Conservation (phyloP, 2,888 invertebrate species). For the Monochamus alternatus region DNA sequence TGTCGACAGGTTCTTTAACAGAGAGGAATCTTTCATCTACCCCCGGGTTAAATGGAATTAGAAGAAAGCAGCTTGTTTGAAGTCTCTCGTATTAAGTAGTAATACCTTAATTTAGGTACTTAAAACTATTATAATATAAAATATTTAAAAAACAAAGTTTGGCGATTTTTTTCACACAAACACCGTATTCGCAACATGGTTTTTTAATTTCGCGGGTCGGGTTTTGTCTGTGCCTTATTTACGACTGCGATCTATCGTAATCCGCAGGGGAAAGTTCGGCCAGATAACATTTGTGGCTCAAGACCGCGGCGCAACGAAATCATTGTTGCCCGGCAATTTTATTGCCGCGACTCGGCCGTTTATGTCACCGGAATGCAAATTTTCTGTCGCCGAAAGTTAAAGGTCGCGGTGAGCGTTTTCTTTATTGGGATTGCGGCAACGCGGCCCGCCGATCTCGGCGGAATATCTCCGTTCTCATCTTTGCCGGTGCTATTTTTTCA, state of each 20-base stretch:
- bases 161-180: no score
- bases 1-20: conserved; percentile 67
- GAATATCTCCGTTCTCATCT: conserved; percentile 1
- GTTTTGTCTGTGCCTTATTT: conserved; percentile 60
- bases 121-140: no score
- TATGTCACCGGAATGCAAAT: conserved; percentile 51
- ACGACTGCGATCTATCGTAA: conserved; percentile 59
- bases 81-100: no score
- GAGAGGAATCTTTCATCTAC: conserved; percentile 63
- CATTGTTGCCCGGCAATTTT: conserved; percentile 60
- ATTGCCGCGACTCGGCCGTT: conserved; percentile 54
- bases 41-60: conserved; percentile 62
- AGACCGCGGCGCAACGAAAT: conserved; percentile 59
- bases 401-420: conserved; percentile 41
- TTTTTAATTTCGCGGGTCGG: conserved; percentile 63
- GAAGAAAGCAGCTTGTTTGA: conserved; percentile 15
- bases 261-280: conserved; percentile 62
- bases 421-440: conserved; percentile 37
- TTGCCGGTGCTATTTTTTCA: neutral
- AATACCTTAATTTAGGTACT: no score
- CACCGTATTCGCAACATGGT: conserved; percentile 45
- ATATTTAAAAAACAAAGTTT: no score
- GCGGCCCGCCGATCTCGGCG: neutral
- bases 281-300: conserved; percentile 63
- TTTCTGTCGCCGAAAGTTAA: conserved; percentile 44